phyloP scores from a whole-genome alignment of 1,140 invertebrate species.

The Caerostris darwini region DNA sequence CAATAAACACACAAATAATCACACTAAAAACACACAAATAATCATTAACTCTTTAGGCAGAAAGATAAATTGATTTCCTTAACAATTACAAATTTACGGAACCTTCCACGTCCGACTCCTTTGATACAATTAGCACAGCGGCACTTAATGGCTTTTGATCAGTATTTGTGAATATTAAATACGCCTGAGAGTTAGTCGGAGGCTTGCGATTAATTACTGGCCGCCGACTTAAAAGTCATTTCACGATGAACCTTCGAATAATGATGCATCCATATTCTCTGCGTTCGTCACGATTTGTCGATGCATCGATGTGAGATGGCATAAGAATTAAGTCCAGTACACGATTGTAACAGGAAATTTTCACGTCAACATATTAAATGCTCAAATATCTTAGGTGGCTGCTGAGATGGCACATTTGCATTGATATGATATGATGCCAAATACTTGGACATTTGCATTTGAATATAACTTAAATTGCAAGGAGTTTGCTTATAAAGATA shows the following conservation, averaged over 20 bases:
- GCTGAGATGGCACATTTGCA: not conserved
- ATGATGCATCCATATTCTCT: not conserved
- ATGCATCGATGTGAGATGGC: not conserved
- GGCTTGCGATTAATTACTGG: not conserved
- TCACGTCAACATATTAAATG: not conserved
- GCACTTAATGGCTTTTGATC: constrained; percentile 34
- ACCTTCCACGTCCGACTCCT: not conserved
- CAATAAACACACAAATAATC: not conserved
- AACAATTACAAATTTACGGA: not conserved
- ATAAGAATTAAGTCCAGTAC: not conserved
- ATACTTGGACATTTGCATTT: not conserved
- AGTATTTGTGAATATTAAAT: constrained; percentile 49
- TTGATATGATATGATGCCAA: not conserved
- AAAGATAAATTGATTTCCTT: not conserved
- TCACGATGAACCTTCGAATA: not conserved
- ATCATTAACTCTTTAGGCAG: not conserved
- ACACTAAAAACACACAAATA: not conserved
- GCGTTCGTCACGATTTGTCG: not conserved
- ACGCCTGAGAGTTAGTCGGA: not conserved
- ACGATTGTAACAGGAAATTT: not conserved
- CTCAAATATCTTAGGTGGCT: not conserved
- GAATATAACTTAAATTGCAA: no score
- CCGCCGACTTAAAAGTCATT: not conserved
- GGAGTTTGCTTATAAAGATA: no score
- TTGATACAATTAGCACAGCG: constrained; percentile 17